Conservation (phyloP, 2,797 vertebrate species). For the Crocodylus rhombifer region DNA sequence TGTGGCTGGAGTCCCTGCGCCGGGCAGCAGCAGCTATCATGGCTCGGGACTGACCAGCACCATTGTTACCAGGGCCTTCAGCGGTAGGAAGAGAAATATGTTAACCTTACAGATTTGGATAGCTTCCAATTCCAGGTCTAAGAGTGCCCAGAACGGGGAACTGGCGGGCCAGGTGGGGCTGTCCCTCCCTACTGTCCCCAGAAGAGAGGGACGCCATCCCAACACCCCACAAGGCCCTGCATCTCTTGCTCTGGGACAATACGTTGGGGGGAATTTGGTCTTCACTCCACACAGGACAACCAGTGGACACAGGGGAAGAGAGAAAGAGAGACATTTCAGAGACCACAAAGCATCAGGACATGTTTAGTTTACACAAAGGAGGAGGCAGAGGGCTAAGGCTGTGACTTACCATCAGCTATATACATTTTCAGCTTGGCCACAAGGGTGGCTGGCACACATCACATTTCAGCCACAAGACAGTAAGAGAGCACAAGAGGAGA, state of each 20-base stretch:
- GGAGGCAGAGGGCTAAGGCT: conserved; percentile 52
- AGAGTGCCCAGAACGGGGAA: neutral
- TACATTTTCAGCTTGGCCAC: conserved; percentile 85
- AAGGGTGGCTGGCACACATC: conserved; percentile 78
- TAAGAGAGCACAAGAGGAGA: conserved; percentile 48
- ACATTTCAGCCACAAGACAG: conserved; percentile 70
- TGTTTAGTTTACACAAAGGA: neutral
- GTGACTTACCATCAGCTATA: conserved; percentile 84
- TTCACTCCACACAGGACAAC: neutral
- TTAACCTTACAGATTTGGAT: no score
- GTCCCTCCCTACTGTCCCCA: neutral
- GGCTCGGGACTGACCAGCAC: conserved; percentile 89
- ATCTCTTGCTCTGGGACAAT: neutral
- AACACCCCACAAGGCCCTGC: fast-evolving
- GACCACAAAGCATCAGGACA: neutral
- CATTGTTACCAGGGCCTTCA: conserved; percentile 89
- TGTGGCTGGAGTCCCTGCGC: conserved; percentile 93
- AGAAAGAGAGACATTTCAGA: neutral
- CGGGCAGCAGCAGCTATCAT: conserved; percentile 90
- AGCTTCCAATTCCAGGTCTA: neutral
- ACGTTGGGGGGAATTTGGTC: neutral
- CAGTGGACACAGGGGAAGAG: neutral
- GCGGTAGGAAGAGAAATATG: neutral
- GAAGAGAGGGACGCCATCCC: neutral
- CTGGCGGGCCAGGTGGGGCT: neutral